Evolutionary conservation across 1,140 invertebrate genomes (phyloP).

Genomic region (Bombus confusus): DNA sequence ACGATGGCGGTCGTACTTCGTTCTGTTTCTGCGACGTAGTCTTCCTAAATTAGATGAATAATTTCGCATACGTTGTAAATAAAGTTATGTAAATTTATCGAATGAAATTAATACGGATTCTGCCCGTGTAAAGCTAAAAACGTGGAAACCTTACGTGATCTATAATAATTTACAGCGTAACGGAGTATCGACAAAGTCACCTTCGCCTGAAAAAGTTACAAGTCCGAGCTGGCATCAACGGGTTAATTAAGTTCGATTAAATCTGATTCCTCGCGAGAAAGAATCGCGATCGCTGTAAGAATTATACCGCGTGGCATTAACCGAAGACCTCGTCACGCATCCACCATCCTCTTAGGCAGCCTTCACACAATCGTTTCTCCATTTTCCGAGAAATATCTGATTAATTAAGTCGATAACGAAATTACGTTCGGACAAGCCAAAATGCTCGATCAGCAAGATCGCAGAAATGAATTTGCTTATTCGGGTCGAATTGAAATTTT

Average conservation of each 20-base stretch:
- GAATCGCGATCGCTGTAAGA: constrained; percentile 3
- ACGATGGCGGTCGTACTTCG: neutral
- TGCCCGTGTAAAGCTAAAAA: neutral
- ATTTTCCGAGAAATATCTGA: neutral
- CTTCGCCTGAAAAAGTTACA: neutral
- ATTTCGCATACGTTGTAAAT: neutral
- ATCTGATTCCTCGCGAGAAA: constrained; percentile 18
- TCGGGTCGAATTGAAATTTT: neutral
- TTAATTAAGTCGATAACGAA: neutral
- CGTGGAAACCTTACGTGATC: neutral
- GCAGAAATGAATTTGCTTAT: no score
- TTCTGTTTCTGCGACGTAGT: neutral
- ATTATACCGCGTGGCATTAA: constrained; percentile 20
- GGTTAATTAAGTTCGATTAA: constrained; percentile 38
- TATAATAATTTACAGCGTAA: neutral
- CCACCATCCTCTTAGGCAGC: neutral
- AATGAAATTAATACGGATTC: neutral
- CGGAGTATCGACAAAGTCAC: neutral
- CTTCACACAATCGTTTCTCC: neutral
- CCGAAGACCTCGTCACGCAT: neutral
- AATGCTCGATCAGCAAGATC: neutral
- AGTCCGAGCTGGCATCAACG: neutral
- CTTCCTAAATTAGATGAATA: neutral
- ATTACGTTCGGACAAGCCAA: neutral
- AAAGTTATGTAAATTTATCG: neutral